phyloP scores from a whole-genome alignment of 2,113 vertebrate genomes.

The Cololabis saira region DNA sequence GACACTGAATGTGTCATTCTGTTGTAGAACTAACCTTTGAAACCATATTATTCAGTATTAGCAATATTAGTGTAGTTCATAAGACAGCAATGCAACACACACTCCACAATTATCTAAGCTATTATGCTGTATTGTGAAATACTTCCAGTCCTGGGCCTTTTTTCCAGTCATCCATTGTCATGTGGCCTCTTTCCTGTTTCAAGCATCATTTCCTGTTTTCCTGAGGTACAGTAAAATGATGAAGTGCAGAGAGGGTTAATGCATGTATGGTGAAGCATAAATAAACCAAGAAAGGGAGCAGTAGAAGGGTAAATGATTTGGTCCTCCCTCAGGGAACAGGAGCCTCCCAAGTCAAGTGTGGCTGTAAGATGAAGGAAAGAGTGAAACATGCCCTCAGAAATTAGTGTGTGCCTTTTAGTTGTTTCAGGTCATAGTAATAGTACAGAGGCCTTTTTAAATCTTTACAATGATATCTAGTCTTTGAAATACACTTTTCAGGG shows the following conservation, averaged over 20 bases:
- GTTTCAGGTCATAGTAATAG: conserved; percentile 16
- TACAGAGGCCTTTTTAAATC: neutral
- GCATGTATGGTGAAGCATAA: conserved; percentile 51
- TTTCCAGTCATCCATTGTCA: neutral
- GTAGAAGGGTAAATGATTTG: conserved; percentile 67
- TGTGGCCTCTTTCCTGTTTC: conserved; percentile 42
- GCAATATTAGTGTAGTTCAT: conserved; percentile 5
- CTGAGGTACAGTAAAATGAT: conserved; percentile 56
- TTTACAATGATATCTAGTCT: neutral
- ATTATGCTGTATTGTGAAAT: neutral
- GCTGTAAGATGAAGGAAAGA: conserved; percentile 36
- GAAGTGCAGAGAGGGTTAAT: conserved; percentile 45
- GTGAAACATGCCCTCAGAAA: conserved; percentile 32
- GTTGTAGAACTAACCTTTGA: conserved; percentile 2
- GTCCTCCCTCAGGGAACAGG: conserved; percentile 52
- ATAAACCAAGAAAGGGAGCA: conserved; percentile 73
- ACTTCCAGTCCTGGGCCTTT: conserved; percentile 25
- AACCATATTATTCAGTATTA: conserved; percentile 2
- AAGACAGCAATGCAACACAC: neutral
- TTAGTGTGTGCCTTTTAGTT: conserved; percentile 14
- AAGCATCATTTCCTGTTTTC: conserved; percentile 65
- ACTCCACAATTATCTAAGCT: neutral
- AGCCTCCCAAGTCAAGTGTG: conserved; percentile 40
- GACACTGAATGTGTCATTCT: conserved; percentile 70
- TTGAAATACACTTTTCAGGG: neutral